Base-by-base conservation (phyloP, 2,113 vertebrate species). In the Artemisiospiza belli region DNA sequence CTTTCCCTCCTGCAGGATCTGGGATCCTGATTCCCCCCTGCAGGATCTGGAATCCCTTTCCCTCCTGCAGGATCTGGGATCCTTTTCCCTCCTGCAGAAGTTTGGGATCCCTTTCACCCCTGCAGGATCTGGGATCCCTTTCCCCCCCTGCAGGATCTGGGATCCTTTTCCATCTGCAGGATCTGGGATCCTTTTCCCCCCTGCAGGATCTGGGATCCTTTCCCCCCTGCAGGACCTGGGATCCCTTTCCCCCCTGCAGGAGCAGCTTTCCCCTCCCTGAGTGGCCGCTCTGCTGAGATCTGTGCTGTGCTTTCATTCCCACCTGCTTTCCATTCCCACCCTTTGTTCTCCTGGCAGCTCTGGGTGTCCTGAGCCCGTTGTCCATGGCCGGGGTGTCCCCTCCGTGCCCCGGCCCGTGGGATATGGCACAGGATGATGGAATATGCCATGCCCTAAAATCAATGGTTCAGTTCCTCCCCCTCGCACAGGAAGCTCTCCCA, bases 381-480 rank as follows among this genome's bases (percentile, higher is more conserved):
- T 12, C 89, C 10, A 0, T 5, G 79, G 16, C 77, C 76, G 28
- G 92, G 92, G 80, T 55, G 41, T 30, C 69, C 54, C 19, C n/a
- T 74, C 63, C 23, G 13, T 14, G 43, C 69, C 66, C 70, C 24
- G 5, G 37, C 47, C 14, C 1, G 5, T 92, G 96, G 96, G 93
- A 91, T 93, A 89, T 97, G 97, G 91, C 91, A 96, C 96, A 97
- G 97, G 96, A 97, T 97, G 97, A 80, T 76, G 87, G 87, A 94
- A 90, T 8, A 95, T 83, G 95, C 95, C 96, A 64, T 83, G 82
- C 93, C 57, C 21, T 11, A n/a, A 75, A 95, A 95, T 91, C 95
- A 8, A 84, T 94, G 87, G 4, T 55, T 57, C 15, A 4, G 77
- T 64, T 49, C 69, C 57, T 21, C 9, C 31, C 1, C 66, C 57